Base-by-base conservation (phyloP, 2,888 invertebrate genomes). In the Cryptus viduatorius region DNA sequence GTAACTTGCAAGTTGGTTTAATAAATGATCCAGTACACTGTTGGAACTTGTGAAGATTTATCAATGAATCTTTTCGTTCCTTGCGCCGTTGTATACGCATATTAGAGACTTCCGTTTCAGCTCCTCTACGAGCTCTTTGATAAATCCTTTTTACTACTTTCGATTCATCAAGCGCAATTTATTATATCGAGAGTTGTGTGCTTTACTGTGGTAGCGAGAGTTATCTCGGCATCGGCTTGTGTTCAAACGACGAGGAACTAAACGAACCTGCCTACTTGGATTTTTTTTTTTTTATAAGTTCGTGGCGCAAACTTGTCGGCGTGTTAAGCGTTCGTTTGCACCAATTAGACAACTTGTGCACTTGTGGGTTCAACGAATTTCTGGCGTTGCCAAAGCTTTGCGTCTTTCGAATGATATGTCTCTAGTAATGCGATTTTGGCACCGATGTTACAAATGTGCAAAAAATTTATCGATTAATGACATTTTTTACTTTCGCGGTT, bases 311-410 rank as follows among this genome's bases (percentile, higher is more conserved):
- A 71, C 56, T 53, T 46, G 71, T 59, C 37, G 71, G n/a, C 42
- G 71, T 37, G 69, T 79, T 61, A 61, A 48, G 48, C 61, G 79
- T 61, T 71, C 71, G 79, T 79, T 79, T 79, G 71, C 71, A 61
- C 37, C 61, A 75, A 75, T 75, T 75, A 71, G 37, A 71, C 37
- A 14, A 69, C 56, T 10, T 10, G 24, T 8, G 53, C 10, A 53
- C 59, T 37, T 8, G 37, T 37, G 37, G 29, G 37, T 8, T 37
- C 37, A 8, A 37, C 7, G 37, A 1, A 0, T 37, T 37, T 37
- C 37, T 37, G 7, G 37, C 37, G 37, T 37, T 37, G 37, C 1
- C 4, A 37, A 37, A 37, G 37, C 37, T 37, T 37, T 8, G 37
- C 8, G 3, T 37, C 37, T 37, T 37, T 4, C 37, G 8, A 37